phyloP scores from a whole-genome alignment of 2,888 invertebrate genomes.

The Cecidostiba fungosa region DNA sequence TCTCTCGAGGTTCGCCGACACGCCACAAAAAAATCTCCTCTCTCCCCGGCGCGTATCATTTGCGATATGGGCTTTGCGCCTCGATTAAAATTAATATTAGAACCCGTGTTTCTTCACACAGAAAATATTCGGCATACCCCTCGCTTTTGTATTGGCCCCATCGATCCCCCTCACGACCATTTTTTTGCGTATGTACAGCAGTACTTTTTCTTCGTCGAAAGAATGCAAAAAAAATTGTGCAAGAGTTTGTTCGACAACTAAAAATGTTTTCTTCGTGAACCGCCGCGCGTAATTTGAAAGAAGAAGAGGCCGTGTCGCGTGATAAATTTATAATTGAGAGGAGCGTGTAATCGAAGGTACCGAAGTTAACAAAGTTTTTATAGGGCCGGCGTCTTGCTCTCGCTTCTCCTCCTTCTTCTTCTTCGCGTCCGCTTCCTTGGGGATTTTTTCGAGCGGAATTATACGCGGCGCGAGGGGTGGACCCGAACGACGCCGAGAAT shows the following conservation, averaged over 20 bases:
- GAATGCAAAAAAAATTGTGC: neutral
- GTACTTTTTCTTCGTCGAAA: neutral
- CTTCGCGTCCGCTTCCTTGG: conserved; percentile 65
- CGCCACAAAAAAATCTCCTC: conserved; percentile 66
- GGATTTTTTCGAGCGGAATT: conserved; percentile 73
- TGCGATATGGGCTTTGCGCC: conserved; percentile 71
- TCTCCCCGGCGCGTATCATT: conserved; percentile 69
- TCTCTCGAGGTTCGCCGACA: conserved; percentile 63
- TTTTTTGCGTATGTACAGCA: conserved; percentile 2
- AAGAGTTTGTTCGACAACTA: neutral
- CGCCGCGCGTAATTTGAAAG: conserved; percentile 12
- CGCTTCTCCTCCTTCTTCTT: neutral
- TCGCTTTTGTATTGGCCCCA: conserved; percentile 48
- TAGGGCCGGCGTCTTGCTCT: conserved; percentile 45
- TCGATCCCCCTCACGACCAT: conserved; percentile 27
- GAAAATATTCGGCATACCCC: conserved; percentile 72
- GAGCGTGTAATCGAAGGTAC: conserved; percentile 61
- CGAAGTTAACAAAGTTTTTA: conserved; percentile 64
- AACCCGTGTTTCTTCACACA: conserved; percentile 77
- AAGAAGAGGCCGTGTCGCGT: conserved; percentile 22
- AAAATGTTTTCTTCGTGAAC: neutral
- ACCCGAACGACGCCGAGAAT: conserved; percentile 75
- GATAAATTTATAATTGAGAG: conserved; percentile 64
- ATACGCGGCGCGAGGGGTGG: conserved; percentile 70
- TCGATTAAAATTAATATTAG: conserved; percentile 79